These are phyloP conservation scores for Ectemnius continuus DNA, from an alignment of 2,888 invertebrate species.

Conservation along the genomic window DNA sequence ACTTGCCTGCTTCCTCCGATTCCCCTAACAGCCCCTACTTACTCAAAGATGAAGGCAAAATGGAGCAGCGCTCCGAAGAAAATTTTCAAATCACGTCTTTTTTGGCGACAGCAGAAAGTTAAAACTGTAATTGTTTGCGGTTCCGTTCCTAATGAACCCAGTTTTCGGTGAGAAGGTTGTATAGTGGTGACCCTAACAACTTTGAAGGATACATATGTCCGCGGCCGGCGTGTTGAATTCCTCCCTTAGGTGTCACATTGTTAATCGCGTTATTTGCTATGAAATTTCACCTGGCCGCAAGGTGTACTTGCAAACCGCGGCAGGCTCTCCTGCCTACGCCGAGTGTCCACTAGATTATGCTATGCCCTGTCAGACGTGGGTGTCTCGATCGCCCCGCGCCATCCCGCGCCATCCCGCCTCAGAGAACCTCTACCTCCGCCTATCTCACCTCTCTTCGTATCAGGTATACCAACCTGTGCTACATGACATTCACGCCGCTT, in stretches of 20 bases:
- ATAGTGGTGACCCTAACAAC: too few species aligned
- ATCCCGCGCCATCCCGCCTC: not conserved
- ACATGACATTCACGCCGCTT: slow-evolving; percentile 31
- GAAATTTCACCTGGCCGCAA: slow-evolving; percentile 55
- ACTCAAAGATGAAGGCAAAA: not conserved
- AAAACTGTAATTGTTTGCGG: too few species aligned
- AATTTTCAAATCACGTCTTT: too few species aligned
- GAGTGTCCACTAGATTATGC: slow-evolving; percentile 59
- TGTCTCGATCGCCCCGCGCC: slow-evolving; percentile 47
- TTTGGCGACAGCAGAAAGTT: too few species aligned
- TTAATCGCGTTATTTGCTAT: slow-evolving; percentile 44
- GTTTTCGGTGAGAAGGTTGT: too few species aligned
- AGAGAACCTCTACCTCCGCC: slow-evolving; percentile 3
- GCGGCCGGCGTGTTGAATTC: too few species aligned
- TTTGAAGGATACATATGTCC: too few species aligned
- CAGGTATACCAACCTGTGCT: slow-evolving; percentile 29
- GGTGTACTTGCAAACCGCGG: slow-evolving; percentile 50
- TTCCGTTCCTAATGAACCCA: too few species aligned
- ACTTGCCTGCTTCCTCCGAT: not conserved
- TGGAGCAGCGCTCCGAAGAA: too few species aligned
- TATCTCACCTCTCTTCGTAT: slow-evolving; percentile 29
- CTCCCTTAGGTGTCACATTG: too few species aligned
- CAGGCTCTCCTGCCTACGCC: slow-evolving; percentile 56
- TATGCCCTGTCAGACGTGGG: slow-evolving; percentile 62
- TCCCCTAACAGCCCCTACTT: not conserved